Evolutionary conservation across 2,888 invertebrate species (phyloP).

Genomic region (Lithophane ornitopus): DNA sequence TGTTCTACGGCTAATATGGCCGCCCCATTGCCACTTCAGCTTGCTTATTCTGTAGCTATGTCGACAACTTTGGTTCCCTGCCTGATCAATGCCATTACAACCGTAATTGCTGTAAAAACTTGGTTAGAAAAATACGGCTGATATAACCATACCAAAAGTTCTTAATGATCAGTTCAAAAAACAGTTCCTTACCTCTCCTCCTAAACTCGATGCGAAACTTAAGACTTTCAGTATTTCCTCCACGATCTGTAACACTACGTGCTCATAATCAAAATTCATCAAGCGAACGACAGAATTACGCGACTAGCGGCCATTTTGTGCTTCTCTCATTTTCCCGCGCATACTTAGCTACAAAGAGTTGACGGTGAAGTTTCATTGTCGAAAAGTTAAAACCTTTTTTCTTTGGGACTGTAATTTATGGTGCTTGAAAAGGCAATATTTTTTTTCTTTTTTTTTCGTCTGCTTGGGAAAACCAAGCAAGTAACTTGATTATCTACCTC

Average conservation of each 20-base stretch:
- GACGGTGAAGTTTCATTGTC: slow-evolving; percentile 46
- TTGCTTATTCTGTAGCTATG: too few relatives aligned
- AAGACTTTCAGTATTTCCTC: slow-evolving; percentile 51
- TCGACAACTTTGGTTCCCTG: too few relatives aligned
- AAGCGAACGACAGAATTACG: slow-evolving; percentile 46
- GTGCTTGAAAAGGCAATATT: not conserved
- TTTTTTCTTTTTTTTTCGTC: not conserved
- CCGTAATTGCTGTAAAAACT: not conserved
- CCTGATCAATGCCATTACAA: not conserved
- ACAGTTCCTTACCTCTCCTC: not conserved
- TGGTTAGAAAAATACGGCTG: not conserved
- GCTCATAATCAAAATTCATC: slow-evolving; percentile 65
- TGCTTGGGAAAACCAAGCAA: too few relatives aligned
- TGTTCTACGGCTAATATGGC: too few relatives aligned
- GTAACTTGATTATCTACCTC: not conserved
- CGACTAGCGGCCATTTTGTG: slow-evolving; percentile 50
- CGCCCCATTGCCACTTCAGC: too few relatives aligned
- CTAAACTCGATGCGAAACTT: slow-evolving; percentile 21
- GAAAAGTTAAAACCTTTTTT: slow-evolving; percentile 43
- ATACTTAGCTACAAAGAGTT: slow-evolving; percentile 45
- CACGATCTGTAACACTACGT: slow-evolving; percentile 55
- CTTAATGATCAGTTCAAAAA: not conserved
- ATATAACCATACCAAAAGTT: not conserved
- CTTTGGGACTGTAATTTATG: slow-evolving; percentile 6
- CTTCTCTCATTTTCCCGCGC: slow-evolving; percentile 34